Conservation (phyloP, 2,888 invertebrate genomes). For the Mesorhabditis belari region DNA sequence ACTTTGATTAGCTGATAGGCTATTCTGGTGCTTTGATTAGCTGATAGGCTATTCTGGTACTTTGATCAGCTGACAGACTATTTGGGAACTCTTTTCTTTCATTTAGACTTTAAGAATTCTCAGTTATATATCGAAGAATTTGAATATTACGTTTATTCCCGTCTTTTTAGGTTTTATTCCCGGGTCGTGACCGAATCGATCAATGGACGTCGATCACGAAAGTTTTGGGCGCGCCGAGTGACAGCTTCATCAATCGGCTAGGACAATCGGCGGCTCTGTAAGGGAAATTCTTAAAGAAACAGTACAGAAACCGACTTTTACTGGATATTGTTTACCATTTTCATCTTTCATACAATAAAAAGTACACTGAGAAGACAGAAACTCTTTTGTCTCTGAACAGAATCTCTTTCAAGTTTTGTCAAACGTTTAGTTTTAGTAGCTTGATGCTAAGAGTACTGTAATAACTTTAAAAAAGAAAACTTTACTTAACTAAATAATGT, state of each 20-base stretch:
- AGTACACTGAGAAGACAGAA: neutral
- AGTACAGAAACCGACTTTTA: neutral
- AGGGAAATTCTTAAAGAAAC: slow-evolving; percentile 62
- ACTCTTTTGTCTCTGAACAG: no score
- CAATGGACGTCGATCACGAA: slow-evolving; percentile 53
- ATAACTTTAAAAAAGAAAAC: neutral
- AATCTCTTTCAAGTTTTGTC: no score
- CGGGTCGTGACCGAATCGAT: slow-evolving; percentile 31
- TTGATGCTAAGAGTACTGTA: no score
- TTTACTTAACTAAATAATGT: neutral
- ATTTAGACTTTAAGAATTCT: no score
- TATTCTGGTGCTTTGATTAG: no score
- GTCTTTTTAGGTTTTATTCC: neutral
- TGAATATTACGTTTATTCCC: no score
- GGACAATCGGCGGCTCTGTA: slow-evolving; percentile 38
- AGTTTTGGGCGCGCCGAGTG: slow-evolving; percentile 38
- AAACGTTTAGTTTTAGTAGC: no score
- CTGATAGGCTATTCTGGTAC: no score
- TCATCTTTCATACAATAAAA: neutral
- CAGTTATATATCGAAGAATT: no score
- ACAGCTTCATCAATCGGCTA: slow-evolving; percentile 30
- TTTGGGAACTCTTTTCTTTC: no score
- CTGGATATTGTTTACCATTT: slow-evolving; percentile 60
- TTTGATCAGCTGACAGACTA: no score
- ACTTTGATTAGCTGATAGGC: no score